Conservation (phyloP, 2,113 vertebrate species). For the Lota lota region DNA sequence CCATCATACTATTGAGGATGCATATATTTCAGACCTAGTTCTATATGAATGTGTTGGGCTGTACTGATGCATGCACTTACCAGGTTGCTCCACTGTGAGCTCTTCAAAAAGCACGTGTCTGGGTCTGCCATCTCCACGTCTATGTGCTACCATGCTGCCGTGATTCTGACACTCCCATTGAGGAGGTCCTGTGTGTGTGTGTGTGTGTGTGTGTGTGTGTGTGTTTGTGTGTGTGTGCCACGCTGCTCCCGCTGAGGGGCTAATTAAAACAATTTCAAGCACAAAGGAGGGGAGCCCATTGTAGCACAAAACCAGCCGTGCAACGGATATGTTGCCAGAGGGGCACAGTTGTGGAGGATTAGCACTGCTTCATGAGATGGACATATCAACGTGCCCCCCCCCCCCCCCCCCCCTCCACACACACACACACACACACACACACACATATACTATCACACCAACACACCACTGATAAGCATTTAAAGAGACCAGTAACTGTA, state of each 20-base stretch:
- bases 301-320: conserved; percentile 79
- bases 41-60: too few relatives aligned
- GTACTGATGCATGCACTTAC: too few relatives aligned
- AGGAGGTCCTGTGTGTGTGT: conserved; percentile 32
- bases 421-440: too few relatives aligned
- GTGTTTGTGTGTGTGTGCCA: conserved; percentile 17
- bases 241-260: conserved; percentile 75
- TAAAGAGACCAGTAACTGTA: too few relatives aligned
- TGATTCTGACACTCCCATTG: conserved; percentile 48
- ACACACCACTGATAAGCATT: too few relatives aligned
- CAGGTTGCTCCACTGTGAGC: background rate
- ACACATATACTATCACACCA: too few relatives aligned
- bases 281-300: conserved; percentile 82
- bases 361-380: conserved; percentile 46
- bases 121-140: conserved; percentile 25
- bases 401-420: conserved; percentile 4
- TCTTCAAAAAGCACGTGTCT: background rate
- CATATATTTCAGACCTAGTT: too few relatives aligned
- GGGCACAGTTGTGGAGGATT: conserved; percentile 71
- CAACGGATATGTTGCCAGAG: conserved; percentile 78
- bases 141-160: conserved; percentile 33
- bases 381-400: conserved; percentile 53
- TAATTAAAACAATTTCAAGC: conserved; percentile 94
- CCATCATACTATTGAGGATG: too few relatives aligned
- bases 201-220: too few relatives aligned